Evolutionary conservation across 1,140 invertebrate species (phyloP), one percentile per base, ranked within the genome.

Genomic region (Leptestheria dahalacensis): DNA sequence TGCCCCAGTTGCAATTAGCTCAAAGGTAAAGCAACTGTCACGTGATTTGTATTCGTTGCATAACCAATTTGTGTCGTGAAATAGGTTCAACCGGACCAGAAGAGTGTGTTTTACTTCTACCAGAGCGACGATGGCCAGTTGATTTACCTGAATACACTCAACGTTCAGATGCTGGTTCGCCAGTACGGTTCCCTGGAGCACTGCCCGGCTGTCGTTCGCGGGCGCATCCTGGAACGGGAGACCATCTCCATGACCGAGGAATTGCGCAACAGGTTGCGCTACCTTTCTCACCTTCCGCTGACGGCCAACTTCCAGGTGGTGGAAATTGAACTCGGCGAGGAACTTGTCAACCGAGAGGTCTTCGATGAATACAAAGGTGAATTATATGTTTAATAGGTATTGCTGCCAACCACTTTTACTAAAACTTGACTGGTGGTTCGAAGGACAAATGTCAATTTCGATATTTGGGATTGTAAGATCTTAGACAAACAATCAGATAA

Each of bases 111-210:
- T 71, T 90, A 88, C 68, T 92, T 91, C 69, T 92, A 91, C 74
- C 88, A 92, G 82, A 82, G 86, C 87, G 75, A 78, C 33, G 90
- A 94, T 75, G 92, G 92, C 0, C 91, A 95, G 71, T 86, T 92
- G 68, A 81, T 96, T 25, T 98, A 91, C 71, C 71, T 97, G 50
- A 88, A 96, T 74, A 82, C 88, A 2, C 71, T 97, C 63, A 97
- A 97, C 73, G 82, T 88, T 2, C 83, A 85, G 54, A 93, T 96
- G 81, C 71, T 98, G 62, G 84, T 88, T 67, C 79, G 82, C 49
- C 82, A 88, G 50, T 96, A 91, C 75, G 89, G 88, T 18, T 78
- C 76, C 49, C 75, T 96, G 50, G 83, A 88, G 61, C 73, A 82
- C 48, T 84, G 84, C 61, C 93, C 93, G 0, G 71, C 74, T n/a